Conservation (phyloP, 2,888 invertebrate species). For the Phyto melanocephala region DNA sequence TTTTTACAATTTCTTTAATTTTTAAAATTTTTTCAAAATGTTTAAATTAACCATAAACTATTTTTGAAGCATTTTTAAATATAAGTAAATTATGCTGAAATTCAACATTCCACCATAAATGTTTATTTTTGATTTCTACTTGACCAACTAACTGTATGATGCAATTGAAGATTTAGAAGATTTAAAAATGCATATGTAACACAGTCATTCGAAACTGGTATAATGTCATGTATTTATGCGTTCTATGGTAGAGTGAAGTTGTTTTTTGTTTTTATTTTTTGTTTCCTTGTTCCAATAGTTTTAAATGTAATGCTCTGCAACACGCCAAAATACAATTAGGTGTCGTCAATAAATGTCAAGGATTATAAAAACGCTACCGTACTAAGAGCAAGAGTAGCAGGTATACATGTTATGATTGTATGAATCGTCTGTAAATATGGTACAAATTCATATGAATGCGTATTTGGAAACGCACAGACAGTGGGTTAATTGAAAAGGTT, state of each 20-base stretch:
- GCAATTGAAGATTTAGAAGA: neutral
- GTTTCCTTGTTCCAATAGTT: conserved; percentile 30
- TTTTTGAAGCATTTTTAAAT: too few species aligned
- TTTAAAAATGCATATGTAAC: neutral
- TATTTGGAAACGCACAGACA: too few species aligned
- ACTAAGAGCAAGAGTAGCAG: too few species aligned
- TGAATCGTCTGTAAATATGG: too few species aligned
- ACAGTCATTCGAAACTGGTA: neutral
- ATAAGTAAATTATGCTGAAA: too few species aligned
- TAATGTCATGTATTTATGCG: neutral
- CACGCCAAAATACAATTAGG: conserved; percentile 68
- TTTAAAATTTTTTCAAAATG: too few species aligned
- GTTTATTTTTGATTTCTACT: neutral
- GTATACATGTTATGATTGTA: too few species aligned
- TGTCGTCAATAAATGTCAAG: conserved; percentile 41
- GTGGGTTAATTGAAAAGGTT: too few species aligned
- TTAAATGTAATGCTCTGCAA: conserved; percentile 68
- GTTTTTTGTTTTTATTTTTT: conserved; percentile 68
- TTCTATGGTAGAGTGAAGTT: conserved; percentile 46
- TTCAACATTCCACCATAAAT: too few species aligned
- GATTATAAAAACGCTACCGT: neutral
- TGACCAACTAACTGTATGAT: neutral
- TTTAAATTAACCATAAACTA: too few species aligned
- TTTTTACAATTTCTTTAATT: too few species aligned
- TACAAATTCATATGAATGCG: too few species aligned